Percentiles rank a stretch among this genome's conserved stretches.
Conservation (phyloP, 2,797 vertebrate genomes). For the Cuniculus paca region DNA sequence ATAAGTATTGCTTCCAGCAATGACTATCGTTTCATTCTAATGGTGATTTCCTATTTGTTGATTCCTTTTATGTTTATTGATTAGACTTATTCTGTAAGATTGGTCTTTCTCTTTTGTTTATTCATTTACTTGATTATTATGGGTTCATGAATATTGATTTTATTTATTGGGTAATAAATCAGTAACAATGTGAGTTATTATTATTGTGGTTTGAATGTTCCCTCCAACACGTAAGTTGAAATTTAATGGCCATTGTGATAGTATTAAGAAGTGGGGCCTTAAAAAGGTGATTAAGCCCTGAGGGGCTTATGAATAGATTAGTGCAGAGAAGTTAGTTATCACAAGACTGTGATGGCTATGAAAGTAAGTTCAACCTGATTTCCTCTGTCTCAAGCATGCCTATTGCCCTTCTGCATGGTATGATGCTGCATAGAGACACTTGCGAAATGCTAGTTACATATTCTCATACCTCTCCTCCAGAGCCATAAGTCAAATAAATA, state of each 20-base stretch:
- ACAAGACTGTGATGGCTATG: background rate
- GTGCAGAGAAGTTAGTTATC: background rate
- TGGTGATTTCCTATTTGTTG: background rate
- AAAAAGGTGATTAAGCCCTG: background rate
- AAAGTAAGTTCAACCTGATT: background rate
- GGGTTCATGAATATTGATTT: background rate
- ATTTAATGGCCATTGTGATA: slow-evolving; percentile 13
- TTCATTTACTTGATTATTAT: background rate
- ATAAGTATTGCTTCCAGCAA: background rate
- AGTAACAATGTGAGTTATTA: background rate
- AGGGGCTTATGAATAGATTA: background rate
- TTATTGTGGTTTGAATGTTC: background rate
- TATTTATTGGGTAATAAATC: background rate
- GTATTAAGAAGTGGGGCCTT: background rate
- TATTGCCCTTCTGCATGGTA: background rate
- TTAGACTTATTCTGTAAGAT: background rate
- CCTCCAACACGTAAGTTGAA: slow-evolving; percentile 1
- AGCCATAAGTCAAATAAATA: background rate
- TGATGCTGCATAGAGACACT: background rate
- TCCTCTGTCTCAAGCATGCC: background rate
- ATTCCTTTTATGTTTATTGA: background rate
- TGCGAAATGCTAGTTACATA: background rate
- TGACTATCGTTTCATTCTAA: background rate
- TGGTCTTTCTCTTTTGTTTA: background rate
- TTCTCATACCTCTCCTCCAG: background rate